Evolutionary conservation across 2,888 invertebrate species (phyloP), one percentile per base, ranked within the genome.

Genomic region (Tenthredo amoena): DNA sequence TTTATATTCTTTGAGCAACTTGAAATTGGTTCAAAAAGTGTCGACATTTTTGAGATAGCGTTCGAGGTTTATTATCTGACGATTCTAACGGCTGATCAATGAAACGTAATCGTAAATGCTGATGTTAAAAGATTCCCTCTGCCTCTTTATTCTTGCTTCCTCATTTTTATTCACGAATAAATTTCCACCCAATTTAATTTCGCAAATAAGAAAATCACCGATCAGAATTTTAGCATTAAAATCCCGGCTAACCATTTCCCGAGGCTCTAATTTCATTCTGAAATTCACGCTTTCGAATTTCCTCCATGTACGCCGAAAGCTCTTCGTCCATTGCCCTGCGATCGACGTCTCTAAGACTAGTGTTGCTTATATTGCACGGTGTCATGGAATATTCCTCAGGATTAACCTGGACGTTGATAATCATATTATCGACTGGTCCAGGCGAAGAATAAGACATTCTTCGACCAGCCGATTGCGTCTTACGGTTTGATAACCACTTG

Each of bases 331-430:
- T 91, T 7, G 93, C 94, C 9, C 92, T 92, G 58, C 89, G 90
- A 71, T 94, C 94, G 26, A 93, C 90, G 87, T 94, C 94, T 86
- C 92, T 93, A 74, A 94, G 89, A 86, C 94, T 94, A 87, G 93
- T 93, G 90, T 94, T 94, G 87, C 93, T 94, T 77, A 94, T 94
- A 86, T 93, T 93, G 87, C 93, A 93, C n/a, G 93, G 88, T 55
- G 91, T 89, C 90, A 92, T 90, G 34, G 91, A 90, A 84, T 91
- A 90, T 31, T 92, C 92, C 18, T 92, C 91, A 5, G 86, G 88
- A 72, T 86, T 88, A 43, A 87, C 87, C 55, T 90, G 89, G 68
- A 89, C 87, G 21, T 91, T 91, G 12, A 88, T 87, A 5, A 90
- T 85, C 1, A 89, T 85, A 58, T 89, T 89, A 15, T 87, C 87